A percentile compares a stretch with the other conserved stretches of the same genome.
Evolutionary conservation across 2,113 vertebrate genomes (phyloP).

Genomic region (Strix aluco): DNA sequence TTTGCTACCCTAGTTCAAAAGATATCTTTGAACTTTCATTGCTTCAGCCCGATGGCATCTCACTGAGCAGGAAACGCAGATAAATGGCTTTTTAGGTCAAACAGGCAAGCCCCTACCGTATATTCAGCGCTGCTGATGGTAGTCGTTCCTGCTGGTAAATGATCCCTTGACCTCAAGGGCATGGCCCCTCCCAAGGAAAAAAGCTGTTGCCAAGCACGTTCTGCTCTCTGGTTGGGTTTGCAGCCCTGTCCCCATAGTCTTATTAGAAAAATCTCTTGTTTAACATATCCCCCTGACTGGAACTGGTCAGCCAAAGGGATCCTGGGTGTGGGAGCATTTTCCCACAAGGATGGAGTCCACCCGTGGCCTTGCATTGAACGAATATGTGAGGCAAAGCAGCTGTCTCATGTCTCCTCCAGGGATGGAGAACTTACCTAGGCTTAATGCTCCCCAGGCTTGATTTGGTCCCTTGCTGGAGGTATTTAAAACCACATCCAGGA

Average conservation of each 20-base stretch:
- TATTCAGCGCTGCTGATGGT: not conserved
- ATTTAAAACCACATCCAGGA: not conserved
- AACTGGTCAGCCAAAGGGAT: not conserved
- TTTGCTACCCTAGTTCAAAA: constrained; percentile 25
- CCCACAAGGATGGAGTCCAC: not conserved
- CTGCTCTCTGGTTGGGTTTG: not conserved
- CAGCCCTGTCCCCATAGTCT: not conserved
- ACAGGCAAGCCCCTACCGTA: not conserved
- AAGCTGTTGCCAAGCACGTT: not conserved
- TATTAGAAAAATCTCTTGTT: not conserved
- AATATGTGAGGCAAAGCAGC: not conserved
- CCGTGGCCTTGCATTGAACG: not conserved
- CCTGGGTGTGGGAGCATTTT: accelerated
- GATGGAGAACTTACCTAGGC: not conserved
- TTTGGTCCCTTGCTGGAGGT: not conserved
- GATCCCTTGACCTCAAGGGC: not conserved
- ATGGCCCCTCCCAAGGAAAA: not conserved
- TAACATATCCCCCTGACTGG: not conserved
- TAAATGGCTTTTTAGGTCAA: constrained; percentile 40
- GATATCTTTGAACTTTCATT: constrained; percentile 64
- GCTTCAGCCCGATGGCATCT: constrained; percentile 28
- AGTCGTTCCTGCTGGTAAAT: not conserved
- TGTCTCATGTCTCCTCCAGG: not conserved
- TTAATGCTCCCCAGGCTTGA: not conserved
- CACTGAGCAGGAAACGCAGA: constrained; percentile 60